A percentile compares a stretch with the other conserved stretches of the same genome.
phyloP scores from a whole-genome alignment of 1,140 invertebrate genomes.

The Temnothorax nylanderi region DNA sequence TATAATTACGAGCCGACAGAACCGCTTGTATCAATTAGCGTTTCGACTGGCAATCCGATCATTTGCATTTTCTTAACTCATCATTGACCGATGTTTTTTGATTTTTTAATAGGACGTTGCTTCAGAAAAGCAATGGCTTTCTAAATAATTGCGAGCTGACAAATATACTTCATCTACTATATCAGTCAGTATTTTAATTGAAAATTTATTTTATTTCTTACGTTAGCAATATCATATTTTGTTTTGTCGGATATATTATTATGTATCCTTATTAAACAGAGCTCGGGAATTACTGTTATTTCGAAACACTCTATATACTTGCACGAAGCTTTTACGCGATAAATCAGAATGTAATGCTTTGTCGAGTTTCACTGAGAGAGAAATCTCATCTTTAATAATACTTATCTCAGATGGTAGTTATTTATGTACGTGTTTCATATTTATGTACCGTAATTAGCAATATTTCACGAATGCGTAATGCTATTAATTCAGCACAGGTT shows the following conservation, averaged over 20 bases:
- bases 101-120: background rate
- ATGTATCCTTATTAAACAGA: background rate
- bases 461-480: constrained; percentile 43
- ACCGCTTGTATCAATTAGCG: constrained; percentile 24
- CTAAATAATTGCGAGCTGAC: background rate
- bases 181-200: background rate
- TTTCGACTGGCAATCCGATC: background rate
- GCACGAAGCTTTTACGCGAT: constrained; percentile 1
- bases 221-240: background rate
- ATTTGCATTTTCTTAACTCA: background rate
- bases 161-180: background rate
- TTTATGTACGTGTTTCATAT: constrained; percentile 24
- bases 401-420: constrained; percentile 22
- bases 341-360: constrained; percentile 10
- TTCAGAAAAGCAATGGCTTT: background rate
- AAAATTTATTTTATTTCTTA: background rate
- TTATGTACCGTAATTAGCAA: constrained; percentile 36
- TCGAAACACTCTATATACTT: background rate
- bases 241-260: background rate
- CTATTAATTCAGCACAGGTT: constrained; percentile 43
- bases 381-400: constrained; percentile 29
- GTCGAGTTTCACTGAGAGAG: background rate
- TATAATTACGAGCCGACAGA: background rate
- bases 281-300: background rate
- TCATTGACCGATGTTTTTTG: background rate